Evolutionary conservation across 2,113 vertebrate species (phyloP).

Genomic region (Pontoporia blainvillei): DNA sequence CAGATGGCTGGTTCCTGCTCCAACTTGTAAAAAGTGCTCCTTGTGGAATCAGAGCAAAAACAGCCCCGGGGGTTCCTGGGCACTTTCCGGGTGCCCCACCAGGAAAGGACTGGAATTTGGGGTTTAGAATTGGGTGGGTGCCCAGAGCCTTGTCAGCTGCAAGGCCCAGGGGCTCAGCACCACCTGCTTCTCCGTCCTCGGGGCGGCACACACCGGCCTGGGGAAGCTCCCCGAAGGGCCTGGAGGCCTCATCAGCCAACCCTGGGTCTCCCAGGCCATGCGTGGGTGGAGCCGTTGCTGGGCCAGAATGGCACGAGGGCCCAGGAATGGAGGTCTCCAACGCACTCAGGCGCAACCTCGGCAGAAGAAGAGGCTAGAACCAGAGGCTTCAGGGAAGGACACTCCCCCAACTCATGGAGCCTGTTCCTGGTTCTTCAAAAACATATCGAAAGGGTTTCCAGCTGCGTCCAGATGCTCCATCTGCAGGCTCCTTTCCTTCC

Average conservation of each 20-base stretch:
- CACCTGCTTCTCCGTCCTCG: neutral
- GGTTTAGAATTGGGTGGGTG: neutral
- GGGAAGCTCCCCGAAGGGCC: neutral
- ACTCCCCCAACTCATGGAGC: accelerated
- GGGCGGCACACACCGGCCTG: accelerated
- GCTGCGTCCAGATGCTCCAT: neutral
- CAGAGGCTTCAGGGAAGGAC: neutral
- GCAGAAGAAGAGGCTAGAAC: neutral
- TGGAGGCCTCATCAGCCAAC: neutral
- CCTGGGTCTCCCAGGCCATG: neutral
- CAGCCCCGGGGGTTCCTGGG: neutral
- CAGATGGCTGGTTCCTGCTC: neutral
- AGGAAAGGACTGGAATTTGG: accelerated
- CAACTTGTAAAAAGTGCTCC: accelerated
- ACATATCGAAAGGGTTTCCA: accelerated
- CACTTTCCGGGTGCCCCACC: accelerated
- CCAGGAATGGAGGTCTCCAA: accelerated
- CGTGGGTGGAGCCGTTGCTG: too few relatives aligned
- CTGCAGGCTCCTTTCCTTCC: neutral
- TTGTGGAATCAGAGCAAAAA: neutral
- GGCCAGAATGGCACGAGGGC: neutral
- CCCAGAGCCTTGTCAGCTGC: accelerated
- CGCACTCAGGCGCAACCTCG: accelerated
- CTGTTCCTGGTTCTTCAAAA: neutral
- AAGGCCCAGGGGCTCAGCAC: neutral